Percentiles rank a stretch among this genome's conserved stretches.
phyloP scores from a whole-genome alignment of 2,888 invertebrate genomes.

The Sminthurinus aureus region DNA sequence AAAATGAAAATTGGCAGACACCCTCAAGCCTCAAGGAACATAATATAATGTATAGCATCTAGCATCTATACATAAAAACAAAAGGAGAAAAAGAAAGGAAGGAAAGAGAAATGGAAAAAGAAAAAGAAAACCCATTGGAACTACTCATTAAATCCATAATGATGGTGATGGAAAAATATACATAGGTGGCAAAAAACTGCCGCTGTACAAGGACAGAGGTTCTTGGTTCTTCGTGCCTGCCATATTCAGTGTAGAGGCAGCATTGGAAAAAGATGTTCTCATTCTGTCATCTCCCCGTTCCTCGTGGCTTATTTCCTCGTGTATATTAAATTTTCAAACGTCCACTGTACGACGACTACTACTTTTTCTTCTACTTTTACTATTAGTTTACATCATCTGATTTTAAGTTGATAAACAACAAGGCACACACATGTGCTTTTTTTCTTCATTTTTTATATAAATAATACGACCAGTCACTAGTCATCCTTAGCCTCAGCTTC shows the following conservation, averaged over 20 bases:
- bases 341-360: too few relatives aligned
- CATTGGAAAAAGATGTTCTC: constrained; percentile 23
- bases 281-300: not conserved
- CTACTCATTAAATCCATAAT: constrained; percentile 42
- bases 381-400: not conserved
- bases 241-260: not conserved
- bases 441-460: not conserved
- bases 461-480: not conserved
- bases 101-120: not conserved
- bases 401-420: not conserved
- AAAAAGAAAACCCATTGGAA: not conserved
- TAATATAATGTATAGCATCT: not conserved
- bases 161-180: constrained; percentile 37
- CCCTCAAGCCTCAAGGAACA: not conserved
- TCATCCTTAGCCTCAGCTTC: not conserved
- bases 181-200: constrained; percentile 32
- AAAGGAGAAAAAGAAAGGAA: not conserved
- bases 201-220: constrained; percentile 7
- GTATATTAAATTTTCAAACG: too few relatives aligned
- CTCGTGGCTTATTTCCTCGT: not conserved
- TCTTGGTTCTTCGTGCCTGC: too few relatives aligned
- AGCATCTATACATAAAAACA: too few relatives aligned
- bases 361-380: not conserved
- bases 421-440: not conserved
- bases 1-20: constrained; percentile 31